These are phyloP conservation scores for Rhinogobius similis DNA, from an alignment of 2,113 vertebrate species.

Conservation along the genomic window DNA sequence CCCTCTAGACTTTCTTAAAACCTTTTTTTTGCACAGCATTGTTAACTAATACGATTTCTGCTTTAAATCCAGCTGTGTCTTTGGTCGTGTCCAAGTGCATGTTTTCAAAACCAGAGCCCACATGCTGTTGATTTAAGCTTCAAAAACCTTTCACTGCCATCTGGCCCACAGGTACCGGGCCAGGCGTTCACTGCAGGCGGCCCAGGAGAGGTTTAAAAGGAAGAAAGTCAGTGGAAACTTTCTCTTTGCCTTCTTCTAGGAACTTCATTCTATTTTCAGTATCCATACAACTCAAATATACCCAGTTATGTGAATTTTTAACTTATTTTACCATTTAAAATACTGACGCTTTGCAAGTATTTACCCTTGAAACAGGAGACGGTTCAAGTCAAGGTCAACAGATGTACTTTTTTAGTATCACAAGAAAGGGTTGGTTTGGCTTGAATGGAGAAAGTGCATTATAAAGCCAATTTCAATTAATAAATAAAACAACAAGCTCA, in stretches of 20 bases:
- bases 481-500: neutral
- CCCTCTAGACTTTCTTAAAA: neutral
- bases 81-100: conserved; percentile 37
- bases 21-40: neutral
- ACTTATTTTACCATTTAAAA: neutral
- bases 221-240: conserved; percentile 16
- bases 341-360: neutral
- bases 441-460: too few relatives aligned
- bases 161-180: conserved; percentile 56
- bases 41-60: neutral
- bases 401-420: neutral
- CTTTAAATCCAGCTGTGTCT: conserved; percentile 48
- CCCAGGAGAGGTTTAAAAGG: conserved; percentile 34
- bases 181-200: conserved; percentile 21
- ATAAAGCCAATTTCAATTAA: neutral
- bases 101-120: conserved; percentile 48
- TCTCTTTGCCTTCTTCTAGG: neutral
- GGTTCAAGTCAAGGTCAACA: neutral
- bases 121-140: conserved; percentile 54
- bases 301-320: too few relatives aligned
- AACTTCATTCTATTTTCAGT: neutral
- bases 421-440: neutral
- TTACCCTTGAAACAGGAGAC: neutral
- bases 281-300: neutral
- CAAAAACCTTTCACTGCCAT: conserved; percentile 43